A percentile compares a stretch with the other conserved stretches of the same genome.
Conservation (phyloP, 2,113 vertebrate species). For the Romanogobio albipinnatus region DNA sequence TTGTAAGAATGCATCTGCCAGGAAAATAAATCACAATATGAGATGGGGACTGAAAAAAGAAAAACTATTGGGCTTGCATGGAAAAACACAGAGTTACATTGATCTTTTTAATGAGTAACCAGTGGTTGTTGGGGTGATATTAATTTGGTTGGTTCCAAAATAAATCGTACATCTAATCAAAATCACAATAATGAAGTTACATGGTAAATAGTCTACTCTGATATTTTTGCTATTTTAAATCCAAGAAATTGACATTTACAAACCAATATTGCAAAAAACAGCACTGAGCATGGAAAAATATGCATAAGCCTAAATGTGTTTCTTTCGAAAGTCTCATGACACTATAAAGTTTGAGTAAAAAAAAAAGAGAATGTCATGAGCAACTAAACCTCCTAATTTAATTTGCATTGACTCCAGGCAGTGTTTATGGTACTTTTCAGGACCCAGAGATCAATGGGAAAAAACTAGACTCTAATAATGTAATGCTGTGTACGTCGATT, state of each 20-base stretch:
- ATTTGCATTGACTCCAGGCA: conserved; percentile 24
- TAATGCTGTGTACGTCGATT: background rate
- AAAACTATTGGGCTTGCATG: background rate
- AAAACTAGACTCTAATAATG: conserved; percentile 3
- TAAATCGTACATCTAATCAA: background rate
- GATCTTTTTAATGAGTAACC: background rate
- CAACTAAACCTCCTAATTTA: conserved; percentile 14
- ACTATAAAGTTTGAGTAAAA: background rate
- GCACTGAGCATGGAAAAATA: background rate
- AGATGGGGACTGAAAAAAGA: background rate
- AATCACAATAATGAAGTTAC: conserved; percentile 1
- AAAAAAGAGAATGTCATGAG: background rate
- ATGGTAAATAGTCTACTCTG: background rate
- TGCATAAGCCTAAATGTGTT: background rate
- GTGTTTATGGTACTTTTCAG: background rate
- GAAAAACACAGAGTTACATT: background rate
- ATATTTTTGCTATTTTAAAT: background rate
- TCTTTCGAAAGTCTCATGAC: conserved; percentile 18
- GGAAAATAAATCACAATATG: background rate
- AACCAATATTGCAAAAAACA: background rate
- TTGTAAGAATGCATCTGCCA: background rate
- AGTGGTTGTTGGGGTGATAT: background rate
- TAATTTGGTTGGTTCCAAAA: background rate
- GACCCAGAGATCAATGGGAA: background rate
- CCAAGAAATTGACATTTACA: too few relatives aligned